Evolutionary conservation across 2,797 vertebrate species (phyloP).

Genomic region (Tokudaia muenninki): DNA sequence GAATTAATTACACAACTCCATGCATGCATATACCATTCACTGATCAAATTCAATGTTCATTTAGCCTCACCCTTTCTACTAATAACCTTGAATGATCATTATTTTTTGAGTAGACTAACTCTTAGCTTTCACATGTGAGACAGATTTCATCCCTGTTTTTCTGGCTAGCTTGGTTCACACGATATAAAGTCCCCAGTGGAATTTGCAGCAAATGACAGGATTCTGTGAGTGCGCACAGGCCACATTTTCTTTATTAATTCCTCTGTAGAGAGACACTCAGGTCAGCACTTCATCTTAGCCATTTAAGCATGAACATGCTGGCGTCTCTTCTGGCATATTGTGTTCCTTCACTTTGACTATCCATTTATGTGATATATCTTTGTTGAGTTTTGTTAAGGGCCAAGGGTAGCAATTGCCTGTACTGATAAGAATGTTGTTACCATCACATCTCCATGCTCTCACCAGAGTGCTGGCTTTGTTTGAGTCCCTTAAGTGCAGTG

Average conservation of each 20-base stretch:
- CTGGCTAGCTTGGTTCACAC: background rate
- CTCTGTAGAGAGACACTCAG: background rate
- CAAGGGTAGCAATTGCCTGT: background rate
- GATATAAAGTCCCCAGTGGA: background rate
- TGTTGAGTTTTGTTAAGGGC: background rate
- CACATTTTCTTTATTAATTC: background rate
- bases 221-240: background rate
- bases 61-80: background rate
- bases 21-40: background rate
- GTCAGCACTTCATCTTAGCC: background rate
- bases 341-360: background rate
- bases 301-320: background rate
- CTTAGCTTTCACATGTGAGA: background rate
- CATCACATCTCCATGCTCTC: background rate
- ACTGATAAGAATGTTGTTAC: background rate
- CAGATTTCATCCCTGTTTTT: background rate
- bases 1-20: background rate
- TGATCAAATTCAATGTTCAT: background rate
- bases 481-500: background rate
- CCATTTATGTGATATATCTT: background rate
- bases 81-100: background rate
- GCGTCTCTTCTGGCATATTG: background rate
- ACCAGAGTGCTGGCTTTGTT: background rate
- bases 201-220: background rate
- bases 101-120: background rate